These are phyloP conservation scores for Tetrax tetrax DNA, from an alignment of 2,113 vertebrate species.

Conservation along the genomic window DNA sequence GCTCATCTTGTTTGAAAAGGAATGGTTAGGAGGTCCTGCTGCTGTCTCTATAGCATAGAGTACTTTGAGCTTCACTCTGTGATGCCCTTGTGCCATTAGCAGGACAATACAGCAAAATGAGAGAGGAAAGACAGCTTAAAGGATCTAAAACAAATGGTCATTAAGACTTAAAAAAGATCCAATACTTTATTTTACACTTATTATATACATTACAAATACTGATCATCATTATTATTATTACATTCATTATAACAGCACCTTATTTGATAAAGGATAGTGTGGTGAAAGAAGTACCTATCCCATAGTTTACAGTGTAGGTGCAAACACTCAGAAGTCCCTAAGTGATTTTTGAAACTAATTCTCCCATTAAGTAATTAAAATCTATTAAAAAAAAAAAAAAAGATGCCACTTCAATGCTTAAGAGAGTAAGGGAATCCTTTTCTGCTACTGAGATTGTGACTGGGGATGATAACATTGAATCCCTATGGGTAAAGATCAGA, in stretches of 20 bases:
- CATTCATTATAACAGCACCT: background rate
- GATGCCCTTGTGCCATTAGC: background rate
- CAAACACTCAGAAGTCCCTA: background rate
- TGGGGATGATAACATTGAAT: too few relatives aligned
- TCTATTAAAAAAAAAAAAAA: background rate
- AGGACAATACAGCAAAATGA: background rate
- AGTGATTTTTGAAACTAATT: background rate
- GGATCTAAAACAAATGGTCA: background rate
- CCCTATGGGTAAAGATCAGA: too few relatives aligned
- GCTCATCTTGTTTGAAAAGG: background rate
- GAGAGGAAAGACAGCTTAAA: background rate
- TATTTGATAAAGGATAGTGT: background rate
- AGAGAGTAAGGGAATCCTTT: too few relatives aligned
- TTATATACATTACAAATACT: background rate
- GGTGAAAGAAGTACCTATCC: background rate
- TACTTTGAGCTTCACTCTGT: background rate
- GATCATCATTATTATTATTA: background rate
- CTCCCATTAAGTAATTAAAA: background rate
- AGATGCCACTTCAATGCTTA: background rate
- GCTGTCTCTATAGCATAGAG: background rate
- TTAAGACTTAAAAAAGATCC: background rate
- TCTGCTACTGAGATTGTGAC: too few relatives aligned
- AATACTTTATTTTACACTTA: background rate
- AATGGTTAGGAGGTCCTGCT: background rate
- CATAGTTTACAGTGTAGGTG: background rate